These are phyloP conservation scores for Cossypha dichroa DNA, from an alignment of 2,797 vertebrate genomes.

Conservation along the genomic window DNA sequence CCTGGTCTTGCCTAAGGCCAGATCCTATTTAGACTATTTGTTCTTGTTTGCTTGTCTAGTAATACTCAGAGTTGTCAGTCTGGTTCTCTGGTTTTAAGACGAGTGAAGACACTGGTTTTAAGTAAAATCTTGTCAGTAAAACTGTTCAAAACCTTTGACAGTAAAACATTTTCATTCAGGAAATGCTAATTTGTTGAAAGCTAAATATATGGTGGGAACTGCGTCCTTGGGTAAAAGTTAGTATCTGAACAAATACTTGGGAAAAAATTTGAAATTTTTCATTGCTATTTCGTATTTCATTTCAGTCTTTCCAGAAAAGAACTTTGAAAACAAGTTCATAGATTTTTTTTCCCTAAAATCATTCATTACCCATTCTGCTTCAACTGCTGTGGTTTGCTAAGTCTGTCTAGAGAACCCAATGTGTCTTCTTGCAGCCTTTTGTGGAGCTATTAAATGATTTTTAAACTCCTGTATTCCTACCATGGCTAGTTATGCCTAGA, in stretches of 20 bases:
- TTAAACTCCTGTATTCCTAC: neutral
- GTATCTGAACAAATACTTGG: neutral
- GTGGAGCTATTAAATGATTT: neutral
- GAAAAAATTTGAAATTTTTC: neutral
- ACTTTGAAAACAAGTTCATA: neutral
- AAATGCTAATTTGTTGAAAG: neutral
- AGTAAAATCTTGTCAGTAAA: neutral
- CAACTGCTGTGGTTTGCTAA: neutral
- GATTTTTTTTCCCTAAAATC: neutral
- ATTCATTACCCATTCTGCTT: neutral
- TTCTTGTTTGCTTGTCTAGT: neutral
- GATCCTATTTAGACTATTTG: neutral
- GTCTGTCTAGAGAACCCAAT: neutral
- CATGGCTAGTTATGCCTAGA: neutral
- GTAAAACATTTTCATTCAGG: neutral
- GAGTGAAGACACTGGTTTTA: neutral
- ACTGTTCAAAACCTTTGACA: neutral
- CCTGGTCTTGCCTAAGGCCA: neutral
- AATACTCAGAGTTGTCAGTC: neutral
- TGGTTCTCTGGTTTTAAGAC: neutral
- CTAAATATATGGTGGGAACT: neutral
- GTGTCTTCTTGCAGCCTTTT: neutral
- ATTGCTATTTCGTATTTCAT: neutral
- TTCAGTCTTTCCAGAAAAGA: neutral
- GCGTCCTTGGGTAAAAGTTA: neutral